Conservation (phyloP, 2,888 invertebrate species). For the Tenthredo distinguenda region DNA sequence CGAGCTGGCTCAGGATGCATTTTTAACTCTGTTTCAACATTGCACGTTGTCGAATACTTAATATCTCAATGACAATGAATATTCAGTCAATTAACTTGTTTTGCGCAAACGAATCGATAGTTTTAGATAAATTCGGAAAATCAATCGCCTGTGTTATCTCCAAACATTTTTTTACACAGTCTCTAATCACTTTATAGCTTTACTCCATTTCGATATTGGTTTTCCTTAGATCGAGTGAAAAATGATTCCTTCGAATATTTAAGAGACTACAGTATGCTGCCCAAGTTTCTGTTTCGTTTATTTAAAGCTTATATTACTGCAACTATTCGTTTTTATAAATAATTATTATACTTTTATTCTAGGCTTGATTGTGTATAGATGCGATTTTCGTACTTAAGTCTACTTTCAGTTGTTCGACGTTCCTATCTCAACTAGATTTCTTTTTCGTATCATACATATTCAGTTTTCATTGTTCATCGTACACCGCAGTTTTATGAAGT, state of each 20-base stretch:
- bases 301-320: slow-evolving; percentile 61
- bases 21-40: slow-evolving; percentile 19
- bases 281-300: slow-evolving; percentile 36
- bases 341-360: slow-evolving; percentile 58
- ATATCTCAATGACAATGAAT: slow-evolving; percentile 7
- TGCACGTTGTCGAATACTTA: slow-evolving; percentile 14
- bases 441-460: slow-evolving; percentile 26
- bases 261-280: slow-evolving; percentile 29
- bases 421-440: slow-evolving; percentile 24
- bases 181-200: background rate
- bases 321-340: slow-evolving; percentile 54
- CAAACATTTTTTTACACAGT: background rate
- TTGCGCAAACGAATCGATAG: background rate
- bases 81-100: background rate
- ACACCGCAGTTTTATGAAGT: background rate
- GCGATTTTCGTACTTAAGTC: slow-evolving; percentile 54
- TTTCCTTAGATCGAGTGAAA: background rate
- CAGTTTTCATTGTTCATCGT: background rate
- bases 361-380: slow-evolving; percentile 60
- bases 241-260: background rate
- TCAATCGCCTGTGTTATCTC: background rate
- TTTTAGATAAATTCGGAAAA: background rate
- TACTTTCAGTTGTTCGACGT: slow-evolving; percentile 33
- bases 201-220: background rate
- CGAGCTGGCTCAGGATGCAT: slow-evolving; percentile 35